Conservation (phyloP, 2,797 vertebrate species). For the Rhinophrynus dorsalis region DNA sequence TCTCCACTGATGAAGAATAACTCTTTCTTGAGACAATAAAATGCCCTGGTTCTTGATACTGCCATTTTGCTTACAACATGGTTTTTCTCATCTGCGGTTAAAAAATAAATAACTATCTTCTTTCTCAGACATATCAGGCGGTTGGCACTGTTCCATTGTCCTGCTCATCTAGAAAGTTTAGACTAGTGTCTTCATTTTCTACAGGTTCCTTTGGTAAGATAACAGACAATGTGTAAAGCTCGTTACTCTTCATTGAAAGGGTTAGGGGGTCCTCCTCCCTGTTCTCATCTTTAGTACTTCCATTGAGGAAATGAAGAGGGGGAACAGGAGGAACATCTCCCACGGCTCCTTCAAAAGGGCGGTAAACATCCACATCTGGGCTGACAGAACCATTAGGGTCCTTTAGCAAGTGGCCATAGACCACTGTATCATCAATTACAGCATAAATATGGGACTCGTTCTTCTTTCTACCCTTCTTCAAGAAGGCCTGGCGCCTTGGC, state of each 20-base stretch:
- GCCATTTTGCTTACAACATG: too few species aligned
- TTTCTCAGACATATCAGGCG: background rate
- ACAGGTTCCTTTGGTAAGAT: conserved; percentile 43
- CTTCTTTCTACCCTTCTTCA: conserved; percentile 71
- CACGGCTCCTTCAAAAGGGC: conserved; percentile 74
- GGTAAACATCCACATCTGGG: conserved; percentile 79
- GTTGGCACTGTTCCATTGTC: background rate
- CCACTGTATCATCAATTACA: conserved; percentile 83
- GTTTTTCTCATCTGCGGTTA: too few species aligned
- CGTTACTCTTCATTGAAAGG: conserved; percentile 72
- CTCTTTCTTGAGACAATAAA: too few species aligned
- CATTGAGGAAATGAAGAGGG: conserved; percentile 63
- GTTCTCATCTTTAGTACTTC: conserved; percentile 43
- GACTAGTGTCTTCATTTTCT: conserved; percentile 56
- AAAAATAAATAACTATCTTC: conserved; percentile 9
- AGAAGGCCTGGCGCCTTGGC: conserved; percentile 64
- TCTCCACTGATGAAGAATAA: too few species aligned
- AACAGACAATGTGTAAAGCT: conserved; percentile 79
- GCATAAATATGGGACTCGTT: conserved; percentile 87
- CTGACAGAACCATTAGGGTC: conserved; percentile 59
- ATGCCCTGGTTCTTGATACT: too few species aligned
- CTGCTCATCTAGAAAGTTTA: background rate
- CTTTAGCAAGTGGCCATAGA: conserved; percentile 78
- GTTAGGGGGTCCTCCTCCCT: conserved; percentile 35
- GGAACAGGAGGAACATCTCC: conserved; percentile 73